phyloP scores from a whole-genome alignment of 2,888 invertebrate genomes.

The Sphinx pinastri region DNA sequence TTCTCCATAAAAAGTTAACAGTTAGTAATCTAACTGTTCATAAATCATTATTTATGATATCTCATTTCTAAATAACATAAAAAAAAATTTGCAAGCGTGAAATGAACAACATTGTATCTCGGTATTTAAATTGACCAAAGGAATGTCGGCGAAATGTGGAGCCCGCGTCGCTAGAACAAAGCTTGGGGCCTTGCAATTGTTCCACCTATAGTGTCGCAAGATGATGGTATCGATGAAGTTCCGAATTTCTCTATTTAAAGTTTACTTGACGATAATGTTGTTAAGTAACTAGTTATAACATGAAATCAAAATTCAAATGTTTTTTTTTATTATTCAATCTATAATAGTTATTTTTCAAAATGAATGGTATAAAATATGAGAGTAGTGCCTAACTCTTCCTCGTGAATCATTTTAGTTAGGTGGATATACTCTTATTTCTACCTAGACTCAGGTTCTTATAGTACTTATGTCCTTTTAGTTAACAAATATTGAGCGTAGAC shows the following conservation, averaged over 20 bases:
- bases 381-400: too few species aligned
- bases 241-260: neutral
- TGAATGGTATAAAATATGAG: too few species aligned
- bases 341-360: too few species aligned
- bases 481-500: too few species aligned
- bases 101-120: neutral
- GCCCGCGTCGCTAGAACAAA: slow-evolving; percentile 46
- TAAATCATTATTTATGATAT: neutral
- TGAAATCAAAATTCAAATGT: neutral
- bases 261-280: neutral
- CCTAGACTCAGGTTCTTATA: too few species aligned
- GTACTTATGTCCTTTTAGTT: too few species aligned
- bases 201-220: slow-evolving; percentile 45
- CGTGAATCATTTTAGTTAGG: too few species aligned
- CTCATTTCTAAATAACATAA: neutral
- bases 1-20: too few species aligned
- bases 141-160: slow-evolving; percentile 49
- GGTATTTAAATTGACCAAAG: slow-evolving; percentile 42
- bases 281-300: neutral
- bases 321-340: too few species aligned
- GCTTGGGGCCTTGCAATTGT: slow-evolving; percentile 57
- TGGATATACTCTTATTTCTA: too few species aligned
- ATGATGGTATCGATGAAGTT: neutral
- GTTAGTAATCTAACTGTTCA: neutral
- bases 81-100: neutral